Conservation (phyloP, 2,888 invertebrate genomes). For the Tanytarsus gracilentus region DNA sequence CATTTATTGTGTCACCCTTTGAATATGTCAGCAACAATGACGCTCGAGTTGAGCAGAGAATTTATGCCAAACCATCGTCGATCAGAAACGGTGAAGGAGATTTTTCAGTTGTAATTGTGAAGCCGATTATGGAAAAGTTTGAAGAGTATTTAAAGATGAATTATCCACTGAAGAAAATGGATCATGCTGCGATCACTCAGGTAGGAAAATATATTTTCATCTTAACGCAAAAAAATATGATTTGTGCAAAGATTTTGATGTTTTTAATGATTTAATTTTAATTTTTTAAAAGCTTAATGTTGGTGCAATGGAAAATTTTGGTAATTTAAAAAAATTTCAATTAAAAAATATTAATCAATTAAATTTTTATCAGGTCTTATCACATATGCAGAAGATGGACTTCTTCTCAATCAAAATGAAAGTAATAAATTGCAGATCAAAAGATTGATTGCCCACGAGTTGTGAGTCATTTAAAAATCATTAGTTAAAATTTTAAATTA, state of each 20-base stretch:
- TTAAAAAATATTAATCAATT: neutral
- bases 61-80: conserved; percentile 3
- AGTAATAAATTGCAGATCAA: conserved; percentile 39
- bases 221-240: too few species aligned
- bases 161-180: conserved; percentile 35
- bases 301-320: conserved; percentile 73
- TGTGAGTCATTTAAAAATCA: conserved; percentile 38
- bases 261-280: too few species aligned
- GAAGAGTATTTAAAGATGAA: neutral
- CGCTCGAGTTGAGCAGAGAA: neutral
- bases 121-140: neutral
- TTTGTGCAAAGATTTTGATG: too few species aligned
- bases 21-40: conserved; percentile 32
- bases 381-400: neutral
- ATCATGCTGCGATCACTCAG: conserved; percentile 59
- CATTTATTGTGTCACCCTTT: conserved; percentile 55
- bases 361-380: neutral
- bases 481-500: conserved; percentile 46
- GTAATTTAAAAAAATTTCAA: conserved; percentile 41
- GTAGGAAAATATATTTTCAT: too few species aligned
- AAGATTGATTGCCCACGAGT: conserved; percentile 45
- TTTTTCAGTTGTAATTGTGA: neutral
- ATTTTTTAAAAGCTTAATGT: too few species aligned
- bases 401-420: neutral
- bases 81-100: neutral